phyloP scores from a whole-genome alignment of 2,797 vertebrate genomes.

The Lepilemur ruficaudatus region DNA sequence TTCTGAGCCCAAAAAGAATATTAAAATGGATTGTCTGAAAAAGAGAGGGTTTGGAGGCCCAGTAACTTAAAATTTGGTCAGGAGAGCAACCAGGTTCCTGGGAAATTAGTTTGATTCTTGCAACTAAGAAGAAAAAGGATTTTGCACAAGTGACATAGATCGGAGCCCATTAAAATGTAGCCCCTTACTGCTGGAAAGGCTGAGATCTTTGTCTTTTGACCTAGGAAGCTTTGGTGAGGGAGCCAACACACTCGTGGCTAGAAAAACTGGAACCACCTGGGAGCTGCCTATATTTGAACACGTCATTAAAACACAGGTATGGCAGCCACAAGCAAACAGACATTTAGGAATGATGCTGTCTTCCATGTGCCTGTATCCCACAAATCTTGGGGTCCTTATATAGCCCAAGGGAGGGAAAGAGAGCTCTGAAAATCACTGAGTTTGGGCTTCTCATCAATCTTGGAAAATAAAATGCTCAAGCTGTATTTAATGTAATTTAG shows the following conservation, averaged over 20 bases:
- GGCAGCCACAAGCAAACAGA: not conserved
- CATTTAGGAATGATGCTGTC: not conserved
- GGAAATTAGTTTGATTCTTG: conserved; percentile 37
- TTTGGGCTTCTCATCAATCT: not conserved
- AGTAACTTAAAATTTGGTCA: conserved; percentile 10
- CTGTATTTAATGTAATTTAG: not conserved
- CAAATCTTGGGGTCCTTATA: not conserved
- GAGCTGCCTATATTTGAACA: not conserved
- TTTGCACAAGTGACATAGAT: not conserved
- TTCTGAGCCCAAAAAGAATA: not conserved
- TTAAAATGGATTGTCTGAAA: not conserved
- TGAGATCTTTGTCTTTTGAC: not conserved
- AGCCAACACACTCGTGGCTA: not conserved
- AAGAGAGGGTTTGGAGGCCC: not conserved
- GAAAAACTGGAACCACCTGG: not conserved
- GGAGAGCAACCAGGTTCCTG: not conserved
- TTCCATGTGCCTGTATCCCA: not conserved
- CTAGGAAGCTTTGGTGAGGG: not conserved
- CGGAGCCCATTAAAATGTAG: not conserved
- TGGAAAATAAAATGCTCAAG: not conserved
- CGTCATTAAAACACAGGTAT: not conserved
- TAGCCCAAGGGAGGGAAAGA: not conserved
- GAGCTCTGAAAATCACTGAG: not conserved
- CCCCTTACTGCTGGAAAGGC: not conserved
- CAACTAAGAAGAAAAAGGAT: not conserved